Evolutionary conservation across 2,888 invertebrate genomes (phyloP), one percentile per base, ranked within the genome.

Genomic region (Drosophila pseudotalamancana): DNA sequence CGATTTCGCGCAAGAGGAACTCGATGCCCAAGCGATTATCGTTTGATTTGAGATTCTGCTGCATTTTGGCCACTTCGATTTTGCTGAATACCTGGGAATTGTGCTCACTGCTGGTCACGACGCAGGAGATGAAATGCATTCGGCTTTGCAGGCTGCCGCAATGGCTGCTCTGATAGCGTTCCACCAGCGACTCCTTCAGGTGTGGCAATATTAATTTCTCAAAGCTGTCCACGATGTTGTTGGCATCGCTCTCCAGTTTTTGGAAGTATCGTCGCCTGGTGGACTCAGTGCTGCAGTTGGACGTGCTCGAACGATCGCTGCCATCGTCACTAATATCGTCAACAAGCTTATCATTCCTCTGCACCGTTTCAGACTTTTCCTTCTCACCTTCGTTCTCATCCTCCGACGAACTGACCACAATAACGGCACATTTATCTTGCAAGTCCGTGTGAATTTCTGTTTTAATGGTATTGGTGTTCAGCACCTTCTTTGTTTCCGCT

Each of bases 131-230:
- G 46, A 89, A 91, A 35, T 83, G 79, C 18, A 91, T 56, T 0
- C 87, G 87, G 4, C 72, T 80, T 6, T 78, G 75, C 0, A 67
- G 53, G 2, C 64, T 85, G 9, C 39, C 68, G 0, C 85, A 81
- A 46, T 88, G 87, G 57, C 79, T 89, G 9, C 63, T 66, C 3
- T 74, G 81, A 68, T 90, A 91, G 1, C 85, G 73, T n/a, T 79
- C 70, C 0, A 56, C 72, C 16, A 90, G 63, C 16, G 72, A 54
- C 1, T 73, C 62, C 5, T 81, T 86, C 0, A 91, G 55, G 21
- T 85, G 78, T 1, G 90, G 88, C 25, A 91, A 55, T 4, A 91
- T 84, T 1, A 89, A 75, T 6, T 87, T 89, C 53, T 90, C 90
- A 34, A 91, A 91, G 46, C 79, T 89, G 12, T 86, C 81, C 9